phyloP scores from a whole-genome alignment of 2,797 vertebrate genomes.

The Poeciliopsis turneri region DNA sequence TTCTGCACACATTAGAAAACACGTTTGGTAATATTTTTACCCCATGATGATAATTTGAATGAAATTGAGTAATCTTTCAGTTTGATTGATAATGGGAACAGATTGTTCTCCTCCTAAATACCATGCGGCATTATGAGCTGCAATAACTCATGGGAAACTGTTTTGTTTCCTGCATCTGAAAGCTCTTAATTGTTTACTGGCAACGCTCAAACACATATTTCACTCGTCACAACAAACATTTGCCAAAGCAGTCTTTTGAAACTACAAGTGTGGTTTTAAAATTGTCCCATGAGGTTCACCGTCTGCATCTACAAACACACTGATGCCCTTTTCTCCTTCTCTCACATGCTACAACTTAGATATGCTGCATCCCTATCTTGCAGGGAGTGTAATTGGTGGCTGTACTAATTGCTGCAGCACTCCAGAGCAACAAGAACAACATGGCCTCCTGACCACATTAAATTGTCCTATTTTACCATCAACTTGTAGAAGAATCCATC shows the following conservation, averaged over 20 bases:
- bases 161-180: constrained; percentile 32
- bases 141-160: constrained; percentile 36
- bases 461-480: constrained; percentile 55
- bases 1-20: not conserved
- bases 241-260: constrained; percentile 52
- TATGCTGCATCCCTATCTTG: constrained; percentile 56
- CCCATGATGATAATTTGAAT: not conserved
- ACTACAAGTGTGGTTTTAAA: constrained; percentile 61
- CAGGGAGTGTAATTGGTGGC: constrained; percentile 33
- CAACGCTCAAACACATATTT: constrained; percentile 28
- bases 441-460: constrained; percentile 62
- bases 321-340: constrained; percentile 15
- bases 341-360: constrained; percentile 33
- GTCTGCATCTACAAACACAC: constrained; percentile 40
- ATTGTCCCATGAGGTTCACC: constrained; percentile 52
- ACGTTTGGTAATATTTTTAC: not conserved
- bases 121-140: constrained; percentile 36
- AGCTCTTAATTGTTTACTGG: constrained; percentile 48
- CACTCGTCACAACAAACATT: constrained; percentile 49
- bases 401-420: constrained; percentile 62
- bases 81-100: constrained; percentile 50
- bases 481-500: constrained; percentile 53
- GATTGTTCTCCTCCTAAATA: constrained; percentile 30
- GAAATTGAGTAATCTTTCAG: constrained; percentile 13
- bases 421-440: constrained; percentile 47